Evolutionary conservation across 2,888 invertebrate genomes (phyloP), one percentile per base, ranked within the genome.

Genomic region (Perdita meconis): DNA sequence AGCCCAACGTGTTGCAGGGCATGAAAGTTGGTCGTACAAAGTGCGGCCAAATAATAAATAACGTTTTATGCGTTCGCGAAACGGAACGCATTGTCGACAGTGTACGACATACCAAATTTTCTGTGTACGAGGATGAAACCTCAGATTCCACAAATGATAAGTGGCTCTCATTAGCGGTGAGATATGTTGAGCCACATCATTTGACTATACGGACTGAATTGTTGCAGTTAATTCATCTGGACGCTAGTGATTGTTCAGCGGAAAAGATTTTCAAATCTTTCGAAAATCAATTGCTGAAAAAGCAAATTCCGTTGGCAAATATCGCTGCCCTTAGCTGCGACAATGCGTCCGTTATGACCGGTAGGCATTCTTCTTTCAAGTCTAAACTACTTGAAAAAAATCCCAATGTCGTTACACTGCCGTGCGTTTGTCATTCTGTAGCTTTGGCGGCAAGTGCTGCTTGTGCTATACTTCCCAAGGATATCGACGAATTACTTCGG

Each of bases 251-350:
- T 51, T 59, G 67, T 57, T 67, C 51, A 13, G 67, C 51, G n/a
- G 51, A 51, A 2, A 68, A 59, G 57, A 12, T 69, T 16, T 69
- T 50, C 53, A 42, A 60, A 34, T 24, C 55, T 2, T 69, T 69
- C 36, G 3, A 68, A 53, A 12, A 68, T 6, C 50, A 19, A 26
- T 60, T 68, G 0, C 1, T 36, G 50, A 53, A 8, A 60, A 69
- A 50, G 60, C 0, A 55, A 44, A 60, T 68, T 24, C 22, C 26
- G 0, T 4, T 50, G 19, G 8, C 2, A 6, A 59, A 67, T 10
- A 67, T 67, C 19, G 50, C 56, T 12, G 51, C 13, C 34, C 19
- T 68, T 24, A 50, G 47, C 36, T 30, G 34, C 4, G 61, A 61
- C 53, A 69, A 69, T 8, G 68, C 61, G 6, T 38, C 42, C 1